Percentiles rank a stretch among this genome's conserved stretches.
Evolutionary conservation across 1,140 invertebrate species (phyloP).

Genomic region (Drosophila nikananu): DNA sequence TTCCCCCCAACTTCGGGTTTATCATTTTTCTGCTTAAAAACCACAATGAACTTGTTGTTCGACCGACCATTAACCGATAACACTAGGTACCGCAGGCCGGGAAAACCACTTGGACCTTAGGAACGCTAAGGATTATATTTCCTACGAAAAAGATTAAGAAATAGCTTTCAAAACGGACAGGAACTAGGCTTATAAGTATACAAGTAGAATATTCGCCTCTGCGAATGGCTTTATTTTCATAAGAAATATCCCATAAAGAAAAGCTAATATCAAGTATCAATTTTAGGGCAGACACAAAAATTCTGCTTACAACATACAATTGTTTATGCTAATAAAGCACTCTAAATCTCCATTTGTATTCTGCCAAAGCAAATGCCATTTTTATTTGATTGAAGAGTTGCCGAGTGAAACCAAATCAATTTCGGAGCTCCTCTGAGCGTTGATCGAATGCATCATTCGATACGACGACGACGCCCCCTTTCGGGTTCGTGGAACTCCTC

Average conservation of each 20-base stretch:
- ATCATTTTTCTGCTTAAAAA: conserved; percentile 29
- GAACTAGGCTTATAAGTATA: background rate
- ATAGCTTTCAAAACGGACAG: background rate
- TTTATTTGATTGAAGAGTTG: conserved; percentile 4
- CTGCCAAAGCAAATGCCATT: background rate
- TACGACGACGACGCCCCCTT: conserved; percentile 25
- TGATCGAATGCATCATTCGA: conserved; percentile 40
- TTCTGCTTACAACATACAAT: background rate
- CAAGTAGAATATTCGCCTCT: background rate
- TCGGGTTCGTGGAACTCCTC: conserved; percentile 33
- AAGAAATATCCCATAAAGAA: background rate
- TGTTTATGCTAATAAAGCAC: conserved; percentile 9
- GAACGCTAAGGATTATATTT: background rate
- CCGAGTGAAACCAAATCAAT: conserved; percentile 30
- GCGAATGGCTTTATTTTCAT: background rate
- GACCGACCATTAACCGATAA: conserved; percentile 40
- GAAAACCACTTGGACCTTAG: background rate
- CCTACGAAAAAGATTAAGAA: background rate
- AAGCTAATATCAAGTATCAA: background rate
- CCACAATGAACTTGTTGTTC: conserved; percentile 31
- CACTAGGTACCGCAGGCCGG: background rate
- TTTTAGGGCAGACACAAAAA: background rate
- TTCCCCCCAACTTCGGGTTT: background rate
- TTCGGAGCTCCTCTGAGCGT: conserved; percentile 9
- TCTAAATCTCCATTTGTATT: conserved; percentile 3